phyloP scores from a whole-genome alignment of 1,140 invertebrate genomes.

The Ridgeia piscesae region DNA sequence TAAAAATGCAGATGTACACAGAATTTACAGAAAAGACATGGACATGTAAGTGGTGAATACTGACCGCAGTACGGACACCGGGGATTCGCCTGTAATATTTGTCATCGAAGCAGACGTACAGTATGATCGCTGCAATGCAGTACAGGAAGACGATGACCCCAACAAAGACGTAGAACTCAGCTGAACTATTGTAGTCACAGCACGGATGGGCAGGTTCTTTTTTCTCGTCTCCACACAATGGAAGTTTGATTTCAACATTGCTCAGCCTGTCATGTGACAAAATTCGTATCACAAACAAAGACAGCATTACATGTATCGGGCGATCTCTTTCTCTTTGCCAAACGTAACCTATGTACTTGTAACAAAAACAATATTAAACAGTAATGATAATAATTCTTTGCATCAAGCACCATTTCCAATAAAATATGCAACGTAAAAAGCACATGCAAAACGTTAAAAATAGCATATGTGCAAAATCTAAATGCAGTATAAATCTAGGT shows the following conservation, averaged over 20 bases:
- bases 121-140: constrained; percentile 62
- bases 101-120: constrained; percentile 67
- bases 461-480: no score
- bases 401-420: no score
- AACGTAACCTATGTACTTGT: no score
- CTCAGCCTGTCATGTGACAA: neutral
- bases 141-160: constrained; percentile 71
- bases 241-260: neutral
- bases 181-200: constrained; percentile 57
- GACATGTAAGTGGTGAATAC: constrained; percentile 31
- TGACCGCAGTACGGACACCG: constrained; percentile 60
- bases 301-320: no score
- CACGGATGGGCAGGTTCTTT: neutral
- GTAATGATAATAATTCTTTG: no score
- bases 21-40: neutral
- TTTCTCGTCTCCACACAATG: neutral
- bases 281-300: neutral
- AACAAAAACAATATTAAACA: no score
- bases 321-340: no score
- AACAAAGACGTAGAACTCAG: constrained; percentile 71
- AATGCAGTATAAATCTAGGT: no score
- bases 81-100: constrained; percentile 63
- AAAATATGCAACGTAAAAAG: no score
- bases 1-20: no score
- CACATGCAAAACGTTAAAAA: no score